phyloP scores from a whole-genome alignment of 2,113 vertebrate genomes.

The Petroica traversi region DNA sequence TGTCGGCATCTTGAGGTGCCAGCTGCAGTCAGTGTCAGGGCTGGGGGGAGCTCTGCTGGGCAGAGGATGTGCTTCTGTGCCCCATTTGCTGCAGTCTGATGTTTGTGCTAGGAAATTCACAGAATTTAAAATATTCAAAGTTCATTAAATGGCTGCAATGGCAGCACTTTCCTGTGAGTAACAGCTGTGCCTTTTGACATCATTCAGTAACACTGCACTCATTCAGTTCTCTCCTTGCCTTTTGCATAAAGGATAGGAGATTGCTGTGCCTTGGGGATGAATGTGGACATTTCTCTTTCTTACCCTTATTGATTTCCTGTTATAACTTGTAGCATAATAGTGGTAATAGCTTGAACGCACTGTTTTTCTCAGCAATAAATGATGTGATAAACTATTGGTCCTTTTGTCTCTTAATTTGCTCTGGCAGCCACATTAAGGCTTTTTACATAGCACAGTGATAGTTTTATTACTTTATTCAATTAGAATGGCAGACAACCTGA shows the following conservation, averaged over 20 bases:
- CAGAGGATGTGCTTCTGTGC: background rate
- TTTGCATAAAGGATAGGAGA: constrained; percentile 4
- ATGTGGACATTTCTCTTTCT: constrained; percentile 11
- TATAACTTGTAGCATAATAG: constrained; percentile 42
- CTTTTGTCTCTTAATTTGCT: constrained; percentile 48
- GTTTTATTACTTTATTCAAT: constrained; percentile 40
- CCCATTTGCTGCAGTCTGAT: background rate
- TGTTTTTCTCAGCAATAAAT: constrained; percentile 44
- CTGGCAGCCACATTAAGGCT: constrained; percentile 11
- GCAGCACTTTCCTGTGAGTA: background rate
- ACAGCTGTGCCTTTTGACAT: background rate
- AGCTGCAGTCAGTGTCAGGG: background rate
- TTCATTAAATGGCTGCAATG: background rate
- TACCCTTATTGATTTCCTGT: constrained; percentile 50
- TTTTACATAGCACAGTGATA: constrained; percentile 5
- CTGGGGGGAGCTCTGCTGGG: background rate
- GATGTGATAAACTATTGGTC: constrained; percentile 18
- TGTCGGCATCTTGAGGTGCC: background rate
- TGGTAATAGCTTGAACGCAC: background rate
- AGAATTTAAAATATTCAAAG: background rate
- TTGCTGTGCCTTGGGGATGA: background rate
- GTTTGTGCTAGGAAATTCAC: background rate
- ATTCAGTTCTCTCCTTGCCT: background rate
- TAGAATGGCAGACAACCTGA: constrained; percentile 10
- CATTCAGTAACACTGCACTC: background rate